Percentiles rank a stretch among this genome's conserved stretches.
Evolutionary conservation across 2,888 invertebrate genomes (phyloP).

Genomic region (Drosophila anomalata): DNA sequence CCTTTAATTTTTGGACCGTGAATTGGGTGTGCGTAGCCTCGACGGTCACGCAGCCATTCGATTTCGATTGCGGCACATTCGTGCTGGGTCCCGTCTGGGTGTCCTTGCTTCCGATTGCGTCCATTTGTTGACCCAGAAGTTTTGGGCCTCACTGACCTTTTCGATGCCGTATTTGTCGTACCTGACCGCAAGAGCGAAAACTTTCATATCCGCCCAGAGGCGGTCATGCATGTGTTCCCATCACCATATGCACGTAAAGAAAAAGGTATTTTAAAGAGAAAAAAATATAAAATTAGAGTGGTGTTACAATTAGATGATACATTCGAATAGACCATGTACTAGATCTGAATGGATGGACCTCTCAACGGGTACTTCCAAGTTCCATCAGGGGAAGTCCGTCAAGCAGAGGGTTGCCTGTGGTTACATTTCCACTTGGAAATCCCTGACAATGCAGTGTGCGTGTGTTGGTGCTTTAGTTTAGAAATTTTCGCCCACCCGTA

Average conservation of each 20-base stretch:
- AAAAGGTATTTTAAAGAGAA: background rate
- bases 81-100: slow-evolving; percentile 13
- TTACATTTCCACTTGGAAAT: slow-evolving; percentile 17
- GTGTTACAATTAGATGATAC: no score
- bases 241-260: background rate
- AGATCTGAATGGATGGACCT: no score
- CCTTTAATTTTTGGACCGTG: slow-evolving; percentile 12
- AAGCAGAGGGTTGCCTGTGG: no score
- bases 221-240: background rate
- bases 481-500: slow-evolving; percentile 18
- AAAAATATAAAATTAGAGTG: background rate
- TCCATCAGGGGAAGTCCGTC: no score
- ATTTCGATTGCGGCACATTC: slow-evolving; percentile 32
- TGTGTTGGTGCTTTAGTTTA: slow-evolving; percentile 39
- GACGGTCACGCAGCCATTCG: slow-evolving; percentile 31
- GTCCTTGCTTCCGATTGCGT: slow-evolving; percentile 35
- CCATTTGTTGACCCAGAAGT: slow-evolving; percentile 45
- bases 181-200: slow-evolving; percentile 41
- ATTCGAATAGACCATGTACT: no score
- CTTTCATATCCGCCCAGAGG: slow-evolving; percentile 36
- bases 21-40: background rate
- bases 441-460: slow-evolving; percentile 10
- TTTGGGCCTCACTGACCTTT: slow-evolving; percentile 39
- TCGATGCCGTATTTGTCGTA: slow-evolving; percentile 28
- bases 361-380: no score